phyloP scores from a whole-genome alignment of 1,140 invertebrate species.

The Drosophila littoralis region DNA sequence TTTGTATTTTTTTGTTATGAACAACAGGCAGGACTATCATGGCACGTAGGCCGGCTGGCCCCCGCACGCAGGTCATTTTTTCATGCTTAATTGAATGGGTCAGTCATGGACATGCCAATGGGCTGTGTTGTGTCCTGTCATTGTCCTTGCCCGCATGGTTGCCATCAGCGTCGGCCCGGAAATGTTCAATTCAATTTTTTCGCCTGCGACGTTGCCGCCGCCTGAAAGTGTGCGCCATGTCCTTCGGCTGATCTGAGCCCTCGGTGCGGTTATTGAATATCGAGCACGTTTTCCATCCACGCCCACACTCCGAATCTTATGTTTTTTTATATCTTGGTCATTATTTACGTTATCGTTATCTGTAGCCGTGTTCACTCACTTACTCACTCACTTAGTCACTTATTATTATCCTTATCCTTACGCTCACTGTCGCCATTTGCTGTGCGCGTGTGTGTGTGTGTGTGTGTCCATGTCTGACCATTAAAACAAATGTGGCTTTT shows the following conservation, averaged over 20 bases:
- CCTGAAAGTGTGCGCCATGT: slow-evolving; percentile 3
- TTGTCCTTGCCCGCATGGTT: slow-evolving; percentile 63
- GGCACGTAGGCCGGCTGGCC: slow-evolving; percentile 35
- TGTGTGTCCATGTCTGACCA: slow-evolving; percentile 45
- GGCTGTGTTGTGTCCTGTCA: slow-evolving; percentile 36
- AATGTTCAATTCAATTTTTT: slow-evolving; percentile 81
- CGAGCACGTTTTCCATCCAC: slow-evolving; percentile 61
- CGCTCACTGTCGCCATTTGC: slow-evolving; percentile 62
- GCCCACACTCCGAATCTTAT: not conserved
- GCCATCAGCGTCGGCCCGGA: slow-evolving; percentile 53
- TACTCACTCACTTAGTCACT: slow-evolving; percentile 66
- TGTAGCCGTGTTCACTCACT: slow-evolving; percentile 53
- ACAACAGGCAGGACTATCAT: slow-evolving; percentile 34
- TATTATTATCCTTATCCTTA: slow-evolving; percentile 73
- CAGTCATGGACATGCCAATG: slow-evolving; percentile 62
- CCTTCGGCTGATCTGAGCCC: slow-evolving; percentile 16
- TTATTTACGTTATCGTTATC: slow-evolving; percentile 78
- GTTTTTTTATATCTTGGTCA: slow-evolving; percentile 51
- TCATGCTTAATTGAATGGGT: slow-evolving; percentile 84
- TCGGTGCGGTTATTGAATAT: slow-evolving; percentile 75
- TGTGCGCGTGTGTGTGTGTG: not conserved
- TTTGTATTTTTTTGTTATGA: slow-evolving; percentile 56
- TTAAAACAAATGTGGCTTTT: slow-evolving; percentile 72
- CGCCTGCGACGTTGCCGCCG: not conserved
- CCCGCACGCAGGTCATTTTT: slow-evolving; percentile 45